Evolutionary conservation across 37 sponge, comb jelly and placozoan genomes (phyloP).

Genomic region (Beroe forskalii): DNA sequence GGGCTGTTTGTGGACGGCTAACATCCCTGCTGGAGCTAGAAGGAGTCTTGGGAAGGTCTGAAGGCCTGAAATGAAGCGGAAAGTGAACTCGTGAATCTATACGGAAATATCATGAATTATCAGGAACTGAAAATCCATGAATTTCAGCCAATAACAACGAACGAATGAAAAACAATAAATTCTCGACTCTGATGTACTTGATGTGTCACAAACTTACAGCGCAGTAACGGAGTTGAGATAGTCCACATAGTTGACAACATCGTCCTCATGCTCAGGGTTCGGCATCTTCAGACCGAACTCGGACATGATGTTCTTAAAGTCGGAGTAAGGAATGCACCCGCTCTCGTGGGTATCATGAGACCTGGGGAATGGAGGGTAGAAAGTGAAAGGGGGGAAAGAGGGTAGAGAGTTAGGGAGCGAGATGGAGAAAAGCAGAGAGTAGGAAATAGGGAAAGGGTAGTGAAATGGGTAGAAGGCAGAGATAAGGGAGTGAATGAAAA

Average conservation of each 20-base stretch:
- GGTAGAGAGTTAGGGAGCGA: background rate
- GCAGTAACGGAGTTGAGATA: slow-evolving; percentile 43
- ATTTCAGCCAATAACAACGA: background rate
- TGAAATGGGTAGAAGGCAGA: background rate
- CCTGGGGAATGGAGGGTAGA: background rate
- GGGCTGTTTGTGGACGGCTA: slow-evolving; percentile 43
- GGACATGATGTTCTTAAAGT: slow-evolving; percentile 62
- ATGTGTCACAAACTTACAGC: slow-evolving; percentile 21
- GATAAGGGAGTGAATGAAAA: too few relatives aligned
- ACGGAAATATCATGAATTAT: background rate
- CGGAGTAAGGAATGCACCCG: slow-evolving; percentile 42
- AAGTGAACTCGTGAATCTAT: background rate
- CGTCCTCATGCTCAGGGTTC: background rate
- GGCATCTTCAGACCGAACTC: slow-evolving; percentile 50
- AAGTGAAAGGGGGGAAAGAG: background rate
- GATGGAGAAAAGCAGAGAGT: background rate
- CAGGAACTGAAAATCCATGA: background rate
- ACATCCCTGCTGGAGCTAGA: background rate
- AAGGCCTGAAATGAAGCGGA: background rate
- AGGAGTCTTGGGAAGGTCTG: background rate
- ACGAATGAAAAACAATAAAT: too few relatives aligned
- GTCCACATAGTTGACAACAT: slow-evolving; percentile 57
- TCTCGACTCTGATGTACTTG: too few relatives aligned
- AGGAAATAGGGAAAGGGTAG: too few relatives aligned
- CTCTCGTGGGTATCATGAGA: background rate